Evolutionary conservation across 2,888 invertebrate genomes (phyloP).

Genomic region (Erebia ligea): DNA sequence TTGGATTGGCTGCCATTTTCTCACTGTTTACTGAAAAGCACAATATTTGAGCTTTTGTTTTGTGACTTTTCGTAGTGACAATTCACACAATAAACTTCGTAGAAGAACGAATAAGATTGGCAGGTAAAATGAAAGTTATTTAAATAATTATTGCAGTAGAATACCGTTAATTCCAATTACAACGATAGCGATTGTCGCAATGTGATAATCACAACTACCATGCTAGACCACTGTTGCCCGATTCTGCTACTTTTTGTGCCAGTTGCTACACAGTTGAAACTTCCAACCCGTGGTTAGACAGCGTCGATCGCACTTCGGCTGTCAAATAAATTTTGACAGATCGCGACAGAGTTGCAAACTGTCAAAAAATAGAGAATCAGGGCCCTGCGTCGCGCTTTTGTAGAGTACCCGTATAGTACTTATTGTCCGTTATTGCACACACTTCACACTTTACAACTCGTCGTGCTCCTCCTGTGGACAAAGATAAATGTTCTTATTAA

Average conservation of each 20-base stretch:
- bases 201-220: not conserved
- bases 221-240: not conserved
- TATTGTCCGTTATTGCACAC: conserved; percentile 65
- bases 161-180: not conserved
- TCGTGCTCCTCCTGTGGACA: conserved; percentile 77
- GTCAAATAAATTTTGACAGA: not conserved
- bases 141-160: not conserved
- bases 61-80: no score
- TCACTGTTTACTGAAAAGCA: no score
- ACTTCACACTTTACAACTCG: conserved; percentile 67
- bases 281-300: not conserved
- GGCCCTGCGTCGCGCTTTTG: not conserved
- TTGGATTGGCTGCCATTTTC: no score
- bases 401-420: conserved; percentile 28
- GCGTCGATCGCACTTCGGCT: not conserved
- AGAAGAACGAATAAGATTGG: no score
- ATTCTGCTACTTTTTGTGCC: not conserved
- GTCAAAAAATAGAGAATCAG: not conserved
- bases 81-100: no score
- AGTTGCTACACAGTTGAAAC: not conserved
- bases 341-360: not conserved
- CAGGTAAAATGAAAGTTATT: no score
- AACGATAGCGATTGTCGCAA: not conserved
- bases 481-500: conserved; percentile 37
- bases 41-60: no score